Evolutionary conservation across 64 coral and sea anemone species (phyloP), one percentile per base, ranked within the genome.

Genomic region (Dendronephthya gigantea): DNA sequence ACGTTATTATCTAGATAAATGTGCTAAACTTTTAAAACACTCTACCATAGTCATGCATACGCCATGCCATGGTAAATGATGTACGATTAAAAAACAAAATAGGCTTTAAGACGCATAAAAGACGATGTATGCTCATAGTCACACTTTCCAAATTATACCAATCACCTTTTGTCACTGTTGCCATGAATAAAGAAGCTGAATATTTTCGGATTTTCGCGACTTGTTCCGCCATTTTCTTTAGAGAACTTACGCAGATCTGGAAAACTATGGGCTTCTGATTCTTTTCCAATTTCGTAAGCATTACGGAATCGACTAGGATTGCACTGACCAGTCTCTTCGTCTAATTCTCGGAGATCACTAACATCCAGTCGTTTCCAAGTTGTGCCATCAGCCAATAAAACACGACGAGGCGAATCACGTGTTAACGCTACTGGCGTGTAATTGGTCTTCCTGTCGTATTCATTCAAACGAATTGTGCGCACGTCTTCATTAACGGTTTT

Each of bases 361-460:
- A 79, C 22, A 12, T 79, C 72, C 72, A 79, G 32, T 79, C 72
- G 14, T 34, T 39, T 79, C 72, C 72, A 79, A 12, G 30, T 39
- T 36, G 30, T 79, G 15, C 72, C 72, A 34, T 79, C 72, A 36
- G 36, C 72, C 36, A 79, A 79, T 39, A 79, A 33, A 19, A 79
- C 72, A 79, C 72, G 72, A 16, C 36, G 30, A 9, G 72, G 72
- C 34, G 32, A 79, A 39, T 79, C 72, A 79, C 72, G 72, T 34
- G 72, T 79, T 79, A 79, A 79, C 0, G 72, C 72, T 39, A 79
- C 32, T 36, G 72, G 72, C 30, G 36, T 79, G 29, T 79, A 79
- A 79, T 79, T 79, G 72, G 30, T 79, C 36, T 79, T 39, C 15
- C 32, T 36, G 36, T 79, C 72, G 36, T 79, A 34, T 79, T 79